Evolutionary conservation across 2,797 vertebrate species (phyloP).

Genomic region (Poeciliopsis infans): DNA sequence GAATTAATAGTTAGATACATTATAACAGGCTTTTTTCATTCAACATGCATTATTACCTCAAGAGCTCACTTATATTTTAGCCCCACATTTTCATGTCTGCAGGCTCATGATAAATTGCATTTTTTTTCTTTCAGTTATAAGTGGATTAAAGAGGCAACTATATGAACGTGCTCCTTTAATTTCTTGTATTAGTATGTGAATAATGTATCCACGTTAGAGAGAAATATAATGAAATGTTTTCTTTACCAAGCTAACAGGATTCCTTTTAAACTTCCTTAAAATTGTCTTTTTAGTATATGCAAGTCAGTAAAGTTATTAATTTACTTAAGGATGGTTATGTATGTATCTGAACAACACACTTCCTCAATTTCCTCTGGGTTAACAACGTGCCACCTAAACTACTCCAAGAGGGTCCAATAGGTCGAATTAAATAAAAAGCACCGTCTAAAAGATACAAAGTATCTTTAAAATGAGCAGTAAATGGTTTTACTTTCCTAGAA

Average conservation of each 20-base stretch:
- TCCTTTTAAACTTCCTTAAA: background rate
- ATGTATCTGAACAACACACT: no score
- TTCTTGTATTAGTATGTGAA: background rate
- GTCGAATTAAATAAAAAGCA: no score
- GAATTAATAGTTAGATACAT: constrained; percentile 65
- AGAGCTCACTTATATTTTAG: constrained; percentile 52
- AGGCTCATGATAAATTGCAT: constrained; percentile 48
- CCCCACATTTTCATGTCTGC: constrained; percentile 54
- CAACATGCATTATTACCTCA: constrained; percentile 52
- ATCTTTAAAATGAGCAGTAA: background rate
- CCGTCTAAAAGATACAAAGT: background rate
- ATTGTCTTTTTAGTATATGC: background rate
- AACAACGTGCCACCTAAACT: background rate
- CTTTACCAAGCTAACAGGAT: background rate
- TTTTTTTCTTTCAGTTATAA: constrained; percentile 11
- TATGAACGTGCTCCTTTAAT: background rate
- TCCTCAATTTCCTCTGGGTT: background rate
- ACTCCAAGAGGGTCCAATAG: no score
- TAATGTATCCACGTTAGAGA: background rate
- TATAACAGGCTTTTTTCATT: constrained; percentile 55
- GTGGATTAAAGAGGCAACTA: background rate
- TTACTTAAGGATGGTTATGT: background rate
- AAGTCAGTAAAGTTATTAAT: background rate
- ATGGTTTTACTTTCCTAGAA: background rate
- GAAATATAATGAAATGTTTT: background rate